Conservation (phyloP, 2,113 vertebrate genomes). For the Sceloporus tristichus region DNA sequence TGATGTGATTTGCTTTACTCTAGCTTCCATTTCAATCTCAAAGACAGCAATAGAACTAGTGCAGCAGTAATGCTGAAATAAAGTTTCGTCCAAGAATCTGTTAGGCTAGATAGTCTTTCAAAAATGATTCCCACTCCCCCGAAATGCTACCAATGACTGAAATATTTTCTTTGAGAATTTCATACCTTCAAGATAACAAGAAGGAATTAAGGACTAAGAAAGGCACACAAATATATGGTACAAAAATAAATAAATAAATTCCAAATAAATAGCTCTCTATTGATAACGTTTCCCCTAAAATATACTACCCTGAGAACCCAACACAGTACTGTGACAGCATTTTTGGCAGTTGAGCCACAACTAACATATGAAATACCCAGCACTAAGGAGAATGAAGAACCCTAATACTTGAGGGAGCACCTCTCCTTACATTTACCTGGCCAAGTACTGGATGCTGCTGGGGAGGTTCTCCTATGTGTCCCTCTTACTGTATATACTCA, state of each 20-base stretch:
- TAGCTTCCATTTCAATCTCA: constrained; percentile 25
- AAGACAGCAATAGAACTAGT: constrained; percentile 1
- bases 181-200: background rate
- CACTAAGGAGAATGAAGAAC: background rate
- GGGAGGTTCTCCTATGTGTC: background rate
- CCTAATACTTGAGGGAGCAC: background rate
- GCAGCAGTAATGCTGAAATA: background rate
- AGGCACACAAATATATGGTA: background rate
- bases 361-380: background rate
- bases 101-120: background rate
- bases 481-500: no score
- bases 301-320: background rate
- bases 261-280: background rate
- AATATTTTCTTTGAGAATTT: background rate
- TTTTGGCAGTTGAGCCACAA: background rate
- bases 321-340: background rate
- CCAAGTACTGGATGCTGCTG: background rate
- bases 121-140: background rate
- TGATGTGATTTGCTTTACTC: constrained; percentile 5
- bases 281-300: background rate
- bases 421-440: background rate
- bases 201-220: background rate
- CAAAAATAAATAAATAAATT: no score
- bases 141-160: background rate
- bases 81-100: background rate